Percentiles rank a stretch among this genome's conserved stretches.
Evolutionary conservation across 2,797 vertebrate species (phyloP).

Genomic region (Microctenopoma stevenorrisi): DNA sequence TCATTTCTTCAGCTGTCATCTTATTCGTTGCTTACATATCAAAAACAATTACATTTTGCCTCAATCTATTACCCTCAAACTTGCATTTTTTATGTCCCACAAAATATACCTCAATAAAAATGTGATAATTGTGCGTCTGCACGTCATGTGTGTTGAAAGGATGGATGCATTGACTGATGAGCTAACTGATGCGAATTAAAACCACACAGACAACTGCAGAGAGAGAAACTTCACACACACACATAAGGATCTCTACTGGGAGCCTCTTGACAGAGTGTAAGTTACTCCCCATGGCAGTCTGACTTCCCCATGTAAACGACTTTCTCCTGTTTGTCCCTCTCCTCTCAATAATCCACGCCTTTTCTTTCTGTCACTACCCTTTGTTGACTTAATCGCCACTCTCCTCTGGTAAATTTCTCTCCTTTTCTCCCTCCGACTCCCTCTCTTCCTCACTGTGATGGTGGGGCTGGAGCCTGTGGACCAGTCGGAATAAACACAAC

Average conservation of each 20-base stretch:
- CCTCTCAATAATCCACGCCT: conserved; percentile 15
- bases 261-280: conserved; percentile 37
- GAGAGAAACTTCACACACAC: conserved; percentile 23
- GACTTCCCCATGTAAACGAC: not conserved
- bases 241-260: conserved; percentile 39
- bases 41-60: not conserved
- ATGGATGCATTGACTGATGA: conserved; percentile 20
- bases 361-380: conserved; percentile 29
- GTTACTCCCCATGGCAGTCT: conserved; percentile 28
- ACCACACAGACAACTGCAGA: conserved; percentile 26
- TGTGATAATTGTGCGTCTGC: not conserved
- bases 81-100: too few species aligned
- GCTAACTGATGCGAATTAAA: conserved; percentile 45
- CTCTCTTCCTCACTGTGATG: conserved; percentile 38
- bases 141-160: conserved; percentile 6
- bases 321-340: conserved; percentile 18
- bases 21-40: not conserved
- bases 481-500: conserved; percentile 53
- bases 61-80: not conserved
- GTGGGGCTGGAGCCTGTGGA: conserved; percentile 51
- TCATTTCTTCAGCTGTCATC: conserved; percentile 18
- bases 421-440: conserved; percentile 9
- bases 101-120: too few species aligned
- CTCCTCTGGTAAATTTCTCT: conserved; percentile 30
- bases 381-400: conserved; percentile 59